phyloP scores from a whole-genome alignment of 1,140 invertebrate genomes.

The Drosophila nannoptera region DNA sequence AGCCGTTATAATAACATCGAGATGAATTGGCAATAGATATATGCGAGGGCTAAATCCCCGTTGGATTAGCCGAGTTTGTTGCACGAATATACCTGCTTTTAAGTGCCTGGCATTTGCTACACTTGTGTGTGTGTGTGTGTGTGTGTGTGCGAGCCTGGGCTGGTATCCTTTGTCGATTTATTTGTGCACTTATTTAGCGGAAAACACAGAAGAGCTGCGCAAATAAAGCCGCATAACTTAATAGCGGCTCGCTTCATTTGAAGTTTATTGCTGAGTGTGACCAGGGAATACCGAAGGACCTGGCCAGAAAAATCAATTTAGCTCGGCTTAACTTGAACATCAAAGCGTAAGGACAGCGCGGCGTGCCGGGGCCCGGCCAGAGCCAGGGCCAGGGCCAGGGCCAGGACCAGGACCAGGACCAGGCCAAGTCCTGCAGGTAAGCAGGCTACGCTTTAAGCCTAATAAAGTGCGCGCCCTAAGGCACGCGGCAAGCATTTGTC shows the following conservation, averaged over 20 bases:
- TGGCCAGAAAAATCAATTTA: conserved; percentile 69
- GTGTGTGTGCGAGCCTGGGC: conserved; percentile 45
- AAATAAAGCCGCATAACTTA: conserved; percentile 74
- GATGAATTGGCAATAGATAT: conserved; percentile 30
- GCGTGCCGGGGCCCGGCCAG: not conserved
- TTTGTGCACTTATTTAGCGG: conserved; percentile 71
- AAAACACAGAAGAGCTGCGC: conserved; percentile 44
- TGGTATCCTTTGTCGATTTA: conserved; percentile 65
- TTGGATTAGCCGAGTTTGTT: conserved; percentile 20
- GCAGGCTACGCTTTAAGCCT: conserved; percentile 57
- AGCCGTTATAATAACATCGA: not conserved
- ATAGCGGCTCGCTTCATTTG: conserved; percentile 70
- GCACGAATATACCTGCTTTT: conserved; percentile 1
- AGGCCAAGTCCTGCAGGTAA: conserved; percentile 23
- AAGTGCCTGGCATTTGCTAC: conserved; percentile 10
- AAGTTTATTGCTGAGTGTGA: conserved; percentile 66
- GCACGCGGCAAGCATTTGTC: conserved; percentile 39
- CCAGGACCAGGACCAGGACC: not conserved
- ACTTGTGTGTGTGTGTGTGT: not conserved
- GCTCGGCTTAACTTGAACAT: conserved; percentile 66
- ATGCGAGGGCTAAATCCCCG: conserved; percentile 2
- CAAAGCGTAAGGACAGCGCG: conserved; percentile 57
- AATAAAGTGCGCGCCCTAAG: conserved; percentile 71
- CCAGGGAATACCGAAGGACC: conserved; percentile 38
- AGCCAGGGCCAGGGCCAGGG: not conserved